Base-by-base conservation (phyloP, 2,888 invertebrate species). In the Drosophila differens region DNA sequence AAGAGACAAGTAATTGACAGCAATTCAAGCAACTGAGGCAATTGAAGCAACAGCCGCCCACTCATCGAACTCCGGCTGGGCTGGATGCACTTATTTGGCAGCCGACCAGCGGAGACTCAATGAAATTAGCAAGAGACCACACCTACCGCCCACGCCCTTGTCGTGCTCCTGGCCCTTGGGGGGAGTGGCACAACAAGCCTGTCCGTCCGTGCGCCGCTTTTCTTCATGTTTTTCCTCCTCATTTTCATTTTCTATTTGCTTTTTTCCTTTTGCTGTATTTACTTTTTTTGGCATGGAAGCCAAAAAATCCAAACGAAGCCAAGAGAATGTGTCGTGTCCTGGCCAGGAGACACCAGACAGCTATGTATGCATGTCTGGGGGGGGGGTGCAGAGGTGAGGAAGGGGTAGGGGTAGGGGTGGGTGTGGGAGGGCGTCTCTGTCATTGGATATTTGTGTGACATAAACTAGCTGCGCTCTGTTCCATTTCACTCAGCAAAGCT, bases 401-500 rank as follows among this genome's bases (percentile, higher is more conserved):
- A 7, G 4, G 2, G 0, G 9, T 19, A 10, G n/a, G n/a, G 3
- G 14, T 28, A 4, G 61, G 47, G 22, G 47, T 16, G 41, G 41
- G 7, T 37, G 37, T 19, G 3, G 25, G 33, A 14, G n/a, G 67
- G 54, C 69, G 67, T 22, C 58, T 49, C 76, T 79, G 89, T 88
- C 89, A 85, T 79, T 83, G 82, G 89, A 85, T 89, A 85, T 85
- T 85, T 85, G 84, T 85, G 85, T 83, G 89, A 85, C 89, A 83
- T 73, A 86, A 85, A 85, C 85, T 85, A 85, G 86, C 85, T 79
- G 55, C 74, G 57, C 55, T 55, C 55, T 37, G 25, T 28, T 51
- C 41, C 33, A 16, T 28, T 66, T 54, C 19, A 30, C 62, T 35
- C 57, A 44, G 19, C 51, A 51, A n/a, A 28, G 30, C 58, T 62